These are phyloP conservation scores for Micrasema longulum DNA, from an alignment of 1,140 invertebrate genomes.

Conservation along the genomic window DNA sequence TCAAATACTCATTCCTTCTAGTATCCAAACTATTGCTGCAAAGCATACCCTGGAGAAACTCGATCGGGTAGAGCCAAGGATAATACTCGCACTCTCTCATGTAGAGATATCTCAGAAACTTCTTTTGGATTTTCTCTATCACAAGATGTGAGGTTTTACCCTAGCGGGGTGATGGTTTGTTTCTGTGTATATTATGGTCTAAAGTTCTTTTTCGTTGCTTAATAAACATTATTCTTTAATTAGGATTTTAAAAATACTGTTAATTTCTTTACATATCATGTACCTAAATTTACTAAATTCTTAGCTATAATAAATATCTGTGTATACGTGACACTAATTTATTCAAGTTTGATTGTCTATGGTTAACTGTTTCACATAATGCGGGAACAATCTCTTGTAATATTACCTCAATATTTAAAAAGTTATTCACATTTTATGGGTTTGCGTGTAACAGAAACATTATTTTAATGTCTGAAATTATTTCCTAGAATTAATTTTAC, in stretches of 20 bases:
- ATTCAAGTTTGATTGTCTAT: not conserved
- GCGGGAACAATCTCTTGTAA: slow-evolving; percentile 22
- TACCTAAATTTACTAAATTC: slow-evolving; percentile 15
- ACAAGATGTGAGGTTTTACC: too few relatives aligned
- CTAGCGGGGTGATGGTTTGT: too few relatives aligned
- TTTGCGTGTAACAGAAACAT: not conserved
- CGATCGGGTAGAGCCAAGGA: too few relatives aligned
- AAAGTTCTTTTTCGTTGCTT: too few relatives aligned
- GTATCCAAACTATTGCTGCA: too few relatives aligned
- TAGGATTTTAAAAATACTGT: too few relatives aligned
- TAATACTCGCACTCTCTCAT: too few relatives aligned
- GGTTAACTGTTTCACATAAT: slow-evolving; percentile 20
- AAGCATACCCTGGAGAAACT: too few relatives aligned
- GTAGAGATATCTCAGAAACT: too few relatives aligned
- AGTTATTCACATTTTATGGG: not conserved
- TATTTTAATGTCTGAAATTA: not conserved
- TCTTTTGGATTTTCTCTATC: too few relatives aligned
- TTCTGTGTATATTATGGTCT: too few relatives aligned
- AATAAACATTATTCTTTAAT: not conserved
- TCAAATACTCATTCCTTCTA: too few relatives aligned
- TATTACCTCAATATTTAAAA: slow-evolving; percentile 5
- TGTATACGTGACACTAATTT: slow-evolving; percentile 2
- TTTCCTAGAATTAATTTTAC: not conserved
- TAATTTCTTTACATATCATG: not conserved
- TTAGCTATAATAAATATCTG: not conserved